phyloP scores from a whole-genome alignment of 2,888 invertebrate species.

The Drosophila robusta region DNA sequence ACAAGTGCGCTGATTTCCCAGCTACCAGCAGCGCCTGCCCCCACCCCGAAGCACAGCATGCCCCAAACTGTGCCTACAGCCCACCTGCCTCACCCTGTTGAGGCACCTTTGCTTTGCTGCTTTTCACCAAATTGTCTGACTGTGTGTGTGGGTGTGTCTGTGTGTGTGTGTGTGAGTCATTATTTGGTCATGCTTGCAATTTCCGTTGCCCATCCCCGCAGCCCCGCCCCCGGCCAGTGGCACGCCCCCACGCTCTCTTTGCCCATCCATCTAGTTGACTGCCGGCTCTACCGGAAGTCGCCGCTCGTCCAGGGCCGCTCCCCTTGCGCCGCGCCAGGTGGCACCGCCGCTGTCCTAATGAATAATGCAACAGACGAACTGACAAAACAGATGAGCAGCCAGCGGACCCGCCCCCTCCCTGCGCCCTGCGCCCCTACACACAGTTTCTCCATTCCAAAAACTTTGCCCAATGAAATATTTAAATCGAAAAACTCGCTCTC shows the following conservation, averaged over 20 bases:
- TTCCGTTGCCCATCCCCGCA: conserved; percentile 51
- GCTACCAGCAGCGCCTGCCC: background rate
- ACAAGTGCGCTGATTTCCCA: conserved; percentile 75
- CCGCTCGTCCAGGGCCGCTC: conserved; percentile 28
- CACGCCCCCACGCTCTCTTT: background rate
- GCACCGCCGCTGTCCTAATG: conserved; percentile 48
- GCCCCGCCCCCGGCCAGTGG: too few species aligned
- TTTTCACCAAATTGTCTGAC: conserved; percentile 21
- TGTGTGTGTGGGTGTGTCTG: background rate
- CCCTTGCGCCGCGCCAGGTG: conserved; percentile 21
- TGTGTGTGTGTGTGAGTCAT: conserved; percentile 58
- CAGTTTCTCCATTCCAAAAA: conserved; percentile 36
- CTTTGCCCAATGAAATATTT: conserved; percentile 74
- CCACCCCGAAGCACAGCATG: background rate
- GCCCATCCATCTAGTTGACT: conserved; percentile 50
- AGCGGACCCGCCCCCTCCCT: conserved; percentile 25
- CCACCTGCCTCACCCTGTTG: conserved; percentile 2
- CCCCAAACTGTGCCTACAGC: background rate
- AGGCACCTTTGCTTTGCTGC: conserved; percentile 31
- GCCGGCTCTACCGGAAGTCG: conserved; percentile 49
- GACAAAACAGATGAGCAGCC: conserved; percentile 59
- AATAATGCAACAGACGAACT: conserved; percentile 59
- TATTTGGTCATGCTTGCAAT: conserved; percentile 77
- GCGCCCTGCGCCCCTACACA: background rate
- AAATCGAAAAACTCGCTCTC: conserved; percentile 57